Percentiles rank a stretch among this genome's conserved stretches.
Evolutionary conservation across 2,888 invertebrate species (phyloP).

Genomic region (Tenthredo distinguenda): DNA sequence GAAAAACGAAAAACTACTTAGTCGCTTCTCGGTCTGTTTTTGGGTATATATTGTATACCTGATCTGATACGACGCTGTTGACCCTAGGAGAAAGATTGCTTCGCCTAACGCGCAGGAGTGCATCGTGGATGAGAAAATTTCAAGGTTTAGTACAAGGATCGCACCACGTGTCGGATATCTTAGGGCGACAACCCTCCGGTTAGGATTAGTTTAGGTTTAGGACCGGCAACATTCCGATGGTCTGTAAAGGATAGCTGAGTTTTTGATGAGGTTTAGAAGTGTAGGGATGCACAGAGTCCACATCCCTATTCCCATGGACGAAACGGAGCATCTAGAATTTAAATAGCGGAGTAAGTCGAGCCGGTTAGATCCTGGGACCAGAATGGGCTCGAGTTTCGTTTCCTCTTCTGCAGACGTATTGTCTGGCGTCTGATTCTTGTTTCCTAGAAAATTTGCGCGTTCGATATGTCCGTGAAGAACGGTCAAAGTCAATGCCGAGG

Average conservation of each 20-base stretch:
- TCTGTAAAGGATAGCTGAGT: not conserved
- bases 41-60: too few relatives aligned
- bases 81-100: not conserved
- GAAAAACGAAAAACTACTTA: too few relatives aligned
- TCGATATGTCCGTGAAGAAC: not conserved
- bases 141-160: not conserved
- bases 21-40: too few relatives aligned
- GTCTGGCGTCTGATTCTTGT: not conserved
- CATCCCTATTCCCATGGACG: not conserved
- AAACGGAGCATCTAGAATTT: not conserved
- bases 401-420: not conserved
- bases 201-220: not conserved
- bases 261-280: not conserved
- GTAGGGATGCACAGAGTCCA: not conserved
- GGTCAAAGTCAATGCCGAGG: conserved; percentile 18
- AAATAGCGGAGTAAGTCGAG: not conserved
- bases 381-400: not conserved
- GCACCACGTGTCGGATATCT: conserved; percentile 32
- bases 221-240: conserved; percentile 36
- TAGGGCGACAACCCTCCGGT: conserved; percentile 46
- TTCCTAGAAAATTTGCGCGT: not conserved
- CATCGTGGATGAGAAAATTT: conserved; percentile 17
- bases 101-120: not conserved
- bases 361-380: too few relatives aligned
- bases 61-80: too few relatives aligned